Evolutionary conservation across 2,797 vertebrate species (phyloP), one percentile per base, ranked within the genome.

Genomic region (Hapalemur alaotrensis): DNA sequence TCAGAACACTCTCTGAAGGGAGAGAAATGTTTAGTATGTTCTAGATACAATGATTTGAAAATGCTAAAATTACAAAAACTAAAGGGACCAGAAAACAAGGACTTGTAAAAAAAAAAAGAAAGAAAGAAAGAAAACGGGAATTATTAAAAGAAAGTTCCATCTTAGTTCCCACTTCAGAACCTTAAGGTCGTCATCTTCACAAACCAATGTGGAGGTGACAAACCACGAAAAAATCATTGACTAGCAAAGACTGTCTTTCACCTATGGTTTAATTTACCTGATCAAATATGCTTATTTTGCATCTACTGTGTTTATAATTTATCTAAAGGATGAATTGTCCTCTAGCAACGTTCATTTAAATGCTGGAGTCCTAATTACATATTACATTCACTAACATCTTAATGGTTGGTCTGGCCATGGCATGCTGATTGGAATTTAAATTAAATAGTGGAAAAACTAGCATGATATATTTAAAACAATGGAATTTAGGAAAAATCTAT

Each of bases 31-130:
- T 67, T 63, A 83, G 11, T 59, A 28, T 28, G 17, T 54, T 87
- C 70, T 48, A 79, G 22, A n/a, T 41, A 70, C 41, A 70, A 57
- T 46, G 13, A 32, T 65, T 92, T 32, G 46, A 38, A 28, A 52
- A 65, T 89, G 35, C 50, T 80, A 61, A 72, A 87, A 79, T 87
- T 70, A 25, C n/a, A 28, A 69, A 52, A 82, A 59, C 22, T 13
- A 59, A 59, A 41, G n/a, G 4, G 35, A 41, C 9, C 13, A 50
- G n/a, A 79, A 91, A 87, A 81, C 41, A 50, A 48, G 41, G 3
- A 61, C 17, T 93, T 70, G 18, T 5, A 65, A 70, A 87, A 63
- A n/a, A 80, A 28, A 59, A 92, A 69, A 46, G 11, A 12, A 48
- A 8, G 7, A 43, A 9, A 43, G 9, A 9, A 46, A 46, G 30